These are phyloP conservation scores for Scaptomyza polygonia DNA, from an alignment of 2,888 invertebrate genomes.

Conservation along the genomic window DNA sequence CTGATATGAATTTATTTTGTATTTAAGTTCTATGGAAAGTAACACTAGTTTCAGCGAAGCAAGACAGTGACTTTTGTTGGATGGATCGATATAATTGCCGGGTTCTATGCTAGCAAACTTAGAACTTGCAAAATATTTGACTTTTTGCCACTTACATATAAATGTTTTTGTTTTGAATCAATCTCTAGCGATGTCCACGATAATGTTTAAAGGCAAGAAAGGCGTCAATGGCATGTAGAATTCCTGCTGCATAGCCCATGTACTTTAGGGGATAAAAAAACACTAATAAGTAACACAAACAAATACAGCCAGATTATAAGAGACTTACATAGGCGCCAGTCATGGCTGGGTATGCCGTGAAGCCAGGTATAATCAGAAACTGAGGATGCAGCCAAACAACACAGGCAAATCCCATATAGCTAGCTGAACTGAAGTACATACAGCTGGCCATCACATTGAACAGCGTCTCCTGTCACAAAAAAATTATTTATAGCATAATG, in stretches of 20 bases:
- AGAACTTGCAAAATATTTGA: background rate
- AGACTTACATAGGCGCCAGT: conserved; percentile 93
- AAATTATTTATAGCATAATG: background rate
- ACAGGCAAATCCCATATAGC: conserved; percentile 92
- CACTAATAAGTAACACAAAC: background rate
- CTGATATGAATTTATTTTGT: too few relatives aligned
- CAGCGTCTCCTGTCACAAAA: conserved; percentile 88
- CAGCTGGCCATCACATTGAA: conserved; percentile 92
- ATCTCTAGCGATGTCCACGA: conserved; percentile 86
- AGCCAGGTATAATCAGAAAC: conserved; percentile 89
- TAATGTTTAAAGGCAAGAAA: conserved; percentile 90
- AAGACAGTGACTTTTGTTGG: too few relatives aligned
- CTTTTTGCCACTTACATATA: too few relatives aligned
- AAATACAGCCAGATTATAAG: background rate
- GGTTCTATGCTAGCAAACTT: too few relatives aligned
- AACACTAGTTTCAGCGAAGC: too few relatives aligned
- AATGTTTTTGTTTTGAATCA: too few relatives aligned
- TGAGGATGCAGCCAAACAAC: conserved; percentile 91
- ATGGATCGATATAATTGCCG: too few relatives aligned
- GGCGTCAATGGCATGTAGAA: conserved; percentile 91
- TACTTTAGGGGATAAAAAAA: conserved; percentile 87
- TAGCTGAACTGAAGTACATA: conserved; percentile 91
- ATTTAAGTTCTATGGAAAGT: too few relatives aligned
- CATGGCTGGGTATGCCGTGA: conserved; percentile 95
- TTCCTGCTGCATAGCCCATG: conserved; percentile 90